These are phyloP conservation scores for Entelurus aequoreus DNA, from an alignment of 2,113 vertebrate genomes.

Conservation along the genomic window DNA sequence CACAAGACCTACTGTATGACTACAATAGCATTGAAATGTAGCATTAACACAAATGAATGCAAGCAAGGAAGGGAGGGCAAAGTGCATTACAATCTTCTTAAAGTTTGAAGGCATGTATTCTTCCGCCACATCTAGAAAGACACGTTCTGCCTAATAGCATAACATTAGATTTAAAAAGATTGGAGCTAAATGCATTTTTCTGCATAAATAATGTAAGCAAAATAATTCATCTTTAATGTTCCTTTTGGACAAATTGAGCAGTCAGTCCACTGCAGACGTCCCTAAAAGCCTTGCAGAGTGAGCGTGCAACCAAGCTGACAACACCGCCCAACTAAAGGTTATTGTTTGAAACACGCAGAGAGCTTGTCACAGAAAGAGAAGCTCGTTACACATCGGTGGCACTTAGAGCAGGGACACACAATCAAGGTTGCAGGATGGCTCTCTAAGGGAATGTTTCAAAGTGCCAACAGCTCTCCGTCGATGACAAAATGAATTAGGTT, in stretches of 20 bases:
- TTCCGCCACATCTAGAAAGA: slow-evolving; percentile 31
- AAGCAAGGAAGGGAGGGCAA: slow-evolving; percentile 23
- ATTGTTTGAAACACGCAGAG: slow-evolving; percentile 53
- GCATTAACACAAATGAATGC: slow-evolving; percentile 25
- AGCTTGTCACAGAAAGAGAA: slow-evolving; percentile 59
- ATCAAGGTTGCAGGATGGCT: slow-evolving; percentile 40
- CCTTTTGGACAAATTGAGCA: slow-evolving; percentile 32
- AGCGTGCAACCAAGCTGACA: slow-evolving; percentile 48
- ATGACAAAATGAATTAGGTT: slow-evolving; percentile 52
- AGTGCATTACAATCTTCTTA: slow-evolving; percentile 59
- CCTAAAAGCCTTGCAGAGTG: slow-evolving; percentile 63
- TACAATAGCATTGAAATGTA: background rate
- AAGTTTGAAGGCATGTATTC: slow-evolving; percentile 43
- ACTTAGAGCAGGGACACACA: slow-evolving; percentile 46
- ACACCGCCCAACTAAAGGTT: slow-evolving; percentile 46
- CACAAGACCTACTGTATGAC: slow-evolving; percentile 9
- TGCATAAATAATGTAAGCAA: slow-evolving; percentile 69
- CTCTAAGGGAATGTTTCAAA: slow-evolving; percentile 42
- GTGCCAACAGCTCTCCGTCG: slow-evolving; percentile 43
- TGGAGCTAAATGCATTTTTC: slow-evolving; percentile 60
- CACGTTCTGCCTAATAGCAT: slow-evolving; percentile 61
- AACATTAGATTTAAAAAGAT: slow-evolving; percentile 57
- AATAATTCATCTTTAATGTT: slow-evolving; percentile 37
- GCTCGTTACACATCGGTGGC: slow-evolving; percentile 56
- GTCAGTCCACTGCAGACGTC: slow-evolving; percentile 30